Percentiles rank a stretch among this genome's conserved stretches.
phyloP scores from a whole-genome alignment of 2,888 invertebrate genomes.

The Oligia latruncula region DNA sequence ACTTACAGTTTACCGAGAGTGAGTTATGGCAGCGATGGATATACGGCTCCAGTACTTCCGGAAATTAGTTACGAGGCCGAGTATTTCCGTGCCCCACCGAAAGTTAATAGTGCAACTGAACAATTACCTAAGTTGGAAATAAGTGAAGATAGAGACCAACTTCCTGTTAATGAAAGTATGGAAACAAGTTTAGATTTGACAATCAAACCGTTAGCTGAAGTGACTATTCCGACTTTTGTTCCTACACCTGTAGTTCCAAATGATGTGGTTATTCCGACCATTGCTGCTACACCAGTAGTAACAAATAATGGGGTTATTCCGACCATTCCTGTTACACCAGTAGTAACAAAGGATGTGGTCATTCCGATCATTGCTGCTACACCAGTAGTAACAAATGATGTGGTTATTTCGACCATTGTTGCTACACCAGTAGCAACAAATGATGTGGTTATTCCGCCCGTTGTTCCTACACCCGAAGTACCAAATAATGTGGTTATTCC shows the following conservation, averaged over 20 bases:
- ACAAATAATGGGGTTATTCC: constrained; percentile 21
- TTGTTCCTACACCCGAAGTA: background rate
- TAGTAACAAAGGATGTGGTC: constrained; percentile 8
- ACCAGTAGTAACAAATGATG: background rate
- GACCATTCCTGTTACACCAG: background rate
- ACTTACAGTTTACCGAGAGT: constrained; percentile 62
- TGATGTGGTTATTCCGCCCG: background rate
- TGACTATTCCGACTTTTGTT: constrained; percentile 31
- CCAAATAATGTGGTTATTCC: constrained; percentile 13
- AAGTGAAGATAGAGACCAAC: constrained; percentile 52
- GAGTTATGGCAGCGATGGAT: constrained; percentile 73
- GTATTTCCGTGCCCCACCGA: constrained; percentile 72
- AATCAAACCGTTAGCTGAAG: constrained; percentile 59
- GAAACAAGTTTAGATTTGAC: constrained; percentile 59
- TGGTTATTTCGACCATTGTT: background rate
- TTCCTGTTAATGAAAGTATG: constrained; percentile 44
- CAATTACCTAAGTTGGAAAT: constrained; percentile 48
- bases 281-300: background rate
- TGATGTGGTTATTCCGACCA: constrained; percentile 8
- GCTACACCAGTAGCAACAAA: background rate
- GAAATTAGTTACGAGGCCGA: constrained; percentile 81
- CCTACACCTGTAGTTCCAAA: constrained; percentile 4
- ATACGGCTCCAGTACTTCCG: constrained; percentile 69
- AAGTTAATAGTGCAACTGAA: constrained; percentile 59
- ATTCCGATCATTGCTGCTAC: background rate